Conservation (phyloP, 1,140 invertebrate species). For the Psix sp. region DNA sequence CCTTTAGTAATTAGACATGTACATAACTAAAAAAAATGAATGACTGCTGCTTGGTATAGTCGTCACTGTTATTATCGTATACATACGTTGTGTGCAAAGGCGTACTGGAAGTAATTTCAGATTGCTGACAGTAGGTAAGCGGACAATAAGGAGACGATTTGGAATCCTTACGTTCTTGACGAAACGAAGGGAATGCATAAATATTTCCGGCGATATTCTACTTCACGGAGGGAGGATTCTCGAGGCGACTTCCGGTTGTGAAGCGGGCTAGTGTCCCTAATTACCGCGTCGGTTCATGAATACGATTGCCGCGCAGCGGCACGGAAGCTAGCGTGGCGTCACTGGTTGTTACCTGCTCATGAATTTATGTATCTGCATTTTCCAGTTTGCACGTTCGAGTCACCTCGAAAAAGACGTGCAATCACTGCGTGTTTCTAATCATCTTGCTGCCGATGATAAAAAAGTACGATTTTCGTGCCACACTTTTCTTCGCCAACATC, state of each 20-base stretch:
- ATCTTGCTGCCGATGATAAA: slow-evolving; percentile 28
- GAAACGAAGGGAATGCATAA: slow-evolving; percentile 76
- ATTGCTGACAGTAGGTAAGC: slow-evolving; percentile 47
- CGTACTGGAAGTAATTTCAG: slow-evolving; percentile 23
- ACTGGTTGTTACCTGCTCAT: slow-evolving; percentile 77
- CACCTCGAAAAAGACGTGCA: slow-evolving; percentile 54
- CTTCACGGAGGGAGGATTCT: slow-evolving; percentile 71
- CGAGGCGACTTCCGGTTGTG: slow-evolving; percentile 75
- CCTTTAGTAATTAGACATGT: slow-evolving; percentile 6
- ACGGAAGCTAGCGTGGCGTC: slow-evolving; percentile 77
- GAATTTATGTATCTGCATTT: slow-evolving; percentile 78
- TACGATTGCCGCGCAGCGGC: slow-evolving; percentile 73
- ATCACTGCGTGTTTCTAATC: slow-evolving; percentile 47
- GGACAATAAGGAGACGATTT: slow-evolving; percentile 51
- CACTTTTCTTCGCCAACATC: slow-evolving; percentile 23
- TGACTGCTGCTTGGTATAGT: neutral
- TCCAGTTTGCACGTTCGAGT: slow-evolving; percentile 67
- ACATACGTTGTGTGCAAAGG: slow-evolving; percentile 14
- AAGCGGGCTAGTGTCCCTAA: slow-evolving; percentile 77
- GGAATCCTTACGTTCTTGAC: slow-evolving; percentile 68
- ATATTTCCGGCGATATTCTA: slow-evolving; percentile 75
- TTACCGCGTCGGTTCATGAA: slow-evolving; percentile 78
- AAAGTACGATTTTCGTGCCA: slow-evolving; percentile 13
- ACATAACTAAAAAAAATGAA: slow-evolving; percentile 14
- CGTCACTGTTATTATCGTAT: slow-evolving; percentile 10